A percentile compares a stretch with the other conserved stretches of the same genome.
Evolutionary conservation across 2,888 invertebrate genomes (phyloP).

Genomic region (Homarus gammarus): DNA sequence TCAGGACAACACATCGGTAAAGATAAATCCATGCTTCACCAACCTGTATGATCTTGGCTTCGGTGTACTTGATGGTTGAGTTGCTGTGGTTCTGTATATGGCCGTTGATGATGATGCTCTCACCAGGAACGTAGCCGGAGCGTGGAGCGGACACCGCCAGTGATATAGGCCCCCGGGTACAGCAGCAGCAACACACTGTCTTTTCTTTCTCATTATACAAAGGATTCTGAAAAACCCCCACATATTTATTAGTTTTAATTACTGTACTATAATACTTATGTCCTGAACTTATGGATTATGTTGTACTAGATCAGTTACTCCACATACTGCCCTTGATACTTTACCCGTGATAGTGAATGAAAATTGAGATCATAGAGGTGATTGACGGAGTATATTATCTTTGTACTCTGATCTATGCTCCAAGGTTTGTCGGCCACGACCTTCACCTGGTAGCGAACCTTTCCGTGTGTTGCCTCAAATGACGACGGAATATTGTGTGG

Average conservation of each 20-base stretch:
- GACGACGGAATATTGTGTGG: constrained; percentile 27
- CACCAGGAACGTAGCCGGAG: constrained; percentile 60
- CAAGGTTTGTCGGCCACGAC: constrained; percentile 24
- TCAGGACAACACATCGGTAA: too few relatives aligned
- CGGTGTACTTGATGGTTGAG: constrained; percentile 33
- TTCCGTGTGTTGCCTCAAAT: not conserved
- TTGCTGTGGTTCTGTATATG: constrained; percentile 49
- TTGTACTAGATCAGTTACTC: not conserved
- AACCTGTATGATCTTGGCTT: constrained; percentile 57
- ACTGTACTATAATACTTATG: too few relatives aligned
- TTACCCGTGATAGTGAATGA: not conserved
- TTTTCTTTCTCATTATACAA: constrained; percentile 25
- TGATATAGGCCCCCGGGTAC: constrained; percentile 39
- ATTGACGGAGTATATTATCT: not conserved
- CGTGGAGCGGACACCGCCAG: constrained; percentile 12
- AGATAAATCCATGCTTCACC: not conserved
- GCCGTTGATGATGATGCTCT: constrained; percentile 56
- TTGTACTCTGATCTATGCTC: not conserved
- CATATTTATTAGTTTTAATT: not conserved
- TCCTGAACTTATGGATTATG: not conserved
- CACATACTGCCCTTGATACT: too few relatives aligned
- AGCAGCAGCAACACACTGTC: constrained; percentile 44
- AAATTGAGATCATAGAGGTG: constrained; percentile 26
- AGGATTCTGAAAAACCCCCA: not conserved
- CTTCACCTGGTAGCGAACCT: constrained; percentile 23